phyloP scores from a whole-genome alignment of 2,888 invertebrate genomes.

The Pollenia labialis region DNA sequence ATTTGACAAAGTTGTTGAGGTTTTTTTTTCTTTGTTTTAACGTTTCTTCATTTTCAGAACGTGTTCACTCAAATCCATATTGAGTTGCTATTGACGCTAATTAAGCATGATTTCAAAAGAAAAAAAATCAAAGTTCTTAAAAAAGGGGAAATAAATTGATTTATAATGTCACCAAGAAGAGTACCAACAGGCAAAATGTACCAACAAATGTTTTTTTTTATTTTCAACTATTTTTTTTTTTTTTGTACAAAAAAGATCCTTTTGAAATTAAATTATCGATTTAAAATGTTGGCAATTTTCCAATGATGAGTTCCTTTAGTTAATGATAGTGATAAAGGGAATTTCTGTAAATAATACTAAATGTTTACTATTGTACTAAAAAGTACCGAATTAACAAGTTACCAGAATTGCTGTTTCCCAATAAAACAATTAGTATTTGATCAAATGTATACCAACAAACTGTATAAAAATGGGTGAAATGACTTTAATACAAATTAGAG shows the following conservation, averaged over 20 bases:
- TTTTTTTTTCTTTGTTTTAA: background rate
- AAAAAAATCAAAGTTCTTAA: background rate
- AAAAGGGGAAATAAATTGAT: conserved; percentile 32
- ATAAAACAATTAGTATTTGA: too few relatives aligned
- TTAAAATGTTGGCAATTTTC: conserved; percentile 25
- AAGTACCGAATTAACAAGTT: too few relatives aligned
- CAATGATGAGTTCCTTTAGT: background rate
- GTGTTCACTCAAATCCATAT: conserved; percentile 23
- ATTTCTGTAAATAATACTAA: background rate
- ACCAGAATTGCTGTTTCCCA: too few relatives aligned
- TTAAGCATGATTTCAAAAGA: conserved; percentile 36
- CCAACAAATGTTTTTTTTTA: conserved; percentile 4
- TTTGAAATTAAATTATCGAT: conserved; percentile 33
- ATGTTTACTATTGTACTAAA: background rate
- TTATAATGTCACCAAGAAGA: conserved; percentile 29
- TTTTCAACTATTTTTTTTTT: background rate
- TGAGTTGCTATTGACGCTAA: conserved; percentile 49
- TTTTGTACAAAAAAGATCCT: conserved; percentile 5
- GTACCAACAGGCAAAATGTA: conserved; percentile 16
- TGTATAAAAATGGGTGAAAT: too few relatives aligned
- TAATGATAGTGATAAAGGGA: background rate
- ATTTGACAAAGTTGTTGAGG: background rate
- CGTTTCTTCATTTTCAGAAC: background rate
- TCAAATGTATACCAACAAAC: too few relatives aligned
- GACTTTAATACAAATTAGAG: too few relatives aligned